Base-by-base conservation (phyloP, 2,888 invertebrate species). In the Cephonodes hylas region DNA sequence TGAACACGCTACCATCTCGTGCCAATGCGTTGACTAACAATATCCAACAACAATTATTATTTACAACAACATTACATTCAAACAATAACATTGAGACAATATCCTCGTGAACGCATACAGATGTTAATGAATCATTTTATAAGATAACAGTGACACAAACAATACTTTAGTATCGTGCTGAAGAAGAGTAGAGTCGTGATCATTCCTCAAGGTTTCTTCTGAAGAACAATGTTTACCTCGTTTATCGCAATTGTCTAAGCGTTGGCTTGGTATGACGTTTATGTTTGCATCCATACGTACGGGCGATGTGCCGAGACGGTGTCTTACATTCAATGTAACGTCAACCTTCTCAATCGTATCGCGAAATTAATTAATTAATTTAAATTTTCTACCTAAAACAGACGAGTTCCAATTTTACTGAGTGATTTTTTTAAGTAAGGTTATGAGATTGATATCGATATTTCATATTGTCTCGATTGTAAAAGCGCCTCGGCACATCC, bases 251-350 rank as follows among this genome's bases (percentile, higher is more conserved):
- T 67, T 75, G 74, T 78, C 80, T 79, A 76, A 71, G 76, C 74
- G 77, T 65, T n/a, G 75, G 88, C 89, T 88, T 88, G 84, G 81
- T 86, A 83, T 87, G 80, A 86, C 79, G 82, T 87, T 73, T 83
- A 78, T 89, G 85, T 86, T 81, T 53, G 53, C 53, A 53, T 48
- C 25, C 7, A 25, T 53, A 53, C 8, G 18, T 27, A 18, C 15
- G 10, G 18, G 48, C 2, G 53, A 53, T 53, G 31, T 53, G 53
- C 53, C 27, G 31, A 53, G 53, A 31, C 53, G 31, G n/a, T 42
- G 18, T 15, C 2, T 18, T 6, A 18, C 15, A n/a, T 42, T 18
- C 15, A 42, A 42, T 7, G 13, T 10, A 13, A 13, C 13, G 13
- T 34, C 10, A 34, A 34, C 2, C 34, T 34, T 3, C 10, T 13